phyloP scores from a whole-genome alignment of 1,140 invertebrate genomes.

The Reticulitermes speratus region DNA sequence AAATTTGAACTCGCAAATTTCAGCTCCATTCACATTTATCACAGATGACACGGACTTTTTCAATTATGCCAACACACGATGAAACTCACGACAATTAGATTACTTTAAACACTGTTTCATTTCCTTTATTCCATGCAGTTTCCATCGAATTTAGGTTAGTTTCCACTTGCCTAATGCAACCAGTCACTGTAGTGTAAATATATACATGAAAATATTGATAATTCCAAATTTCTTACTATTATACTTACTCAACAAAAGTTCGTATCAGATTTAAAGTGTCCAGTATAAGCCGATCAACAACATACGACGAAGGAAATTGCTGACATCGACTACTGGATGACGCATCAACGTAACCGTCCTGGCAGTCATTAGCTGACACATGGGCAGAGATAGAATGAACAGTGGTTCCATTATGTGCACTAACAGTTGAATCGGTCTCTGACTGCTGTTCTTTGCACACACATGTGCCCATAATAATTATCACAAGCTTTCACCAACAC shows the following conservation, averaged over 20 bases:
- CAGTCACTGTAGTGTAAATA: neutral
- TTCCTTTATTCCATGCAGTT: too few species aligned
- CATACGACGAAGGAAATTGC: slow-evolving; percentile 34
- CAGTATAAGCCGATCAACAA: slow-evolving; percentile 57
- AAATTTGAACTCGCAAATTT: too few species aligned
- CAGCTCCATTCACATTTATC: too few species aligned
- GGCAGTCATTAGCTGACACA: slow-evolving; percentile 25
- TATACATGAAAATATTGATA: neutral
- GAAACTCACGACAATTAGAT: too few species aligned
- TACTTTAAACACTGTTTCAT: too few species aligned
- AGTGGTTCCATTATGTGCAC: neutral
- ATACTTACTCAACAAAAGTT: slow-evolving; percentile 74
- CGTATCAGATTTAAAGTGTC: slow-evolving; percentile 78
- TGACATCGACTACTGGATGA: slow-evolving; percentile 29
- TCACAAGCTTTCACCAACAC: neutral
- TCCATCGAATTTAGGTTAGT: too few species aligned
- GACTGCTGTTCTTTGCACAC: slow-evolving; percentile 37
- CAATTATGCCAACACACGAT: too few species aligned
- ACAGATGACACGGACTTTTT: too few species aligned
- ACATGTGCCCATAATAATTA: slow-evolving; percentile 40
- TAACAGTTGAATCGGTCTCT: neutral
- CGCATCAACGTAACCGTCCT: slow-evolving; percentile 21
- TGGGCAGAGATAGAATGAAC: slow-evolving; percentile 31
- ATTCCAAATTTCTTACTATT: neutral
- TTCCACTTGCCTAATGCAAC: neutral